These are phyloP conservation scores for Drosophila monieri DNA, from an alignment of 2,888 invertebrate genomes.

Conservation along the genomic window DNA sequence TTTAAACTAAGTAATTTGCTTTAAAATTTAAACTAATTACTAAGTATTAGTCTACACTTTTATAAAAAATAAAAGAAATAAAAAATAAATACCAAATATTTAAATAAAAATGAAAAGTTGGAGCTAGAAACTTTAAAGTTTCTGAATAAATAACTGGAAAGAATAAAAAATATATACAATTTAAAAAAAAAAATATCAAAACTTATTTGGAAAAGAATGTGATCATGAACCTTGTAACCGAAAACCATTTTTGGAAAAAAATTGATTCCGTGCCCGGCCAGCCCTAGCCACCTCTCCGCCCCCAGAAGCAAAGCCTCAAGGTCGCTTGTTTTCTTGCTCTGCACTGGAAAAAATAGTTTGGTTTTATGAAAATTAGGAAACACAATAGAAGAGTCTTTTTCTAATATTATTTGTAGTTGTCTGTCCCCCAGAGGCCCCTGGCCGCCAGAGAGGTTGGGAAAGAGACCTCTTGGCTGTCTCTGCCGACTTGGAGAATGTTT, in stretches of 20 bases:
- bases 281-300: conserved; percentile 21
- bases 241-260: conserved; percentile 26
- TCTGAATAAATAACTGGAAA: too few relatives aligned
- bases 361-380: too few relatives aligned
- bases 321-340: conserved; percentile 5
- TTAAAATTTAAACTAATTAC: too few relatives aligned
- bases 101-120: too few relatives aligned
- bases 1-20: too few relatives aligned
- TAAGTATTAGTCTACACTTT: too few relatives aligned
- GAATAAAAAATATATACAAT: neutral
- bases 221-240: conserved; percentile 12
- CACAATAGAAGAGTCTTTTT: too few relatives aligned
- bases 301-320: conserved; percentile 18
- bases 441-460: neutral
- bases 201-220: neutral
- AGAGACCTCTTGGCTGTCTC: conserved; percentile 1
- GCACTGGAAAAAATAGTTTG: neutral
- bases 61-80: too few relatives aligned
- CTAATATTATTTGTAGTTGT: neutral
- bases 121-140: too few relatives aligned
- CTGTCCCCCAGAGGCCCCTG: neutral
- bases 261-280: conserved; percentile 21
- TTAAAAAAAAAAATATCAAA: neutral
- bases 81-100: too few relatives aligned
- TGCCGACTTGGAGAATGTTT: conserved; percentile 29